Base-by-base conservation (phyloP, 2,797 vertebrate species). In the Ambastaia sidthimunki region DNA sequence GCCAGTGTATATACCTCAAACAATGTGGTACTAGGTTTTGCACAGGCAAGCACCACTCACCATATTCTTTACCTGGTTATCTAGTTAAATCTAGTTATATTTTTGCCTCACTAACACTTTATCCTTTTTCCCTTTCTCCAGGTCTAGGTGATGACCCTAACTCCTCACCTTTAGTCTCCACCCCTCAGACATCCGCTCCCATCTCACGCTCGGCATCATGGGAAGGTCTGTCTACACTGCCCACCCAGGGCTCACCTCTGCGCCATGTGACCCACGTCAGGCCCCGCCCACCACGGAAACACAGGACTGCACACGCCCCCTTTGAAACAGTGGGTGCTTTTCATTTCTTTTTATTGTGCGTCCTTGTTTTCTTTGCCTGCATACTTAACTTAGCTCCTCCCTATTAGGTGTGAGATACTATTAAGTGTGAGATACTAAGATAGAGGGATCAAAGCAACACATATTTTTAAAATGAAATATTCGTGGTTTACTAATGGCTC, bases 241-340 rank as follows among this genome's bases (percentile, higher is more conserved):
- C 96, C 19, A 97, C 96, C 76, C 95, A 97, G 1, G 96, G 96
- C 74, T 93, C 93, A 19, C 96, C 96, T 28, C 88, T 97, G 76
- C 94, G 91, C 69, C 96, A 97, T 13, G 94, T 95, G 87, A 97
- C 96, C 50, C 94, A 96, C 10, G 91, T 94, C 66, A 91, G 96
- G 74, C 96, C 96, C 0, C 93, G 95, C 10, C 95, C 96, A 0
- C 96, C 96, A 0, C 92, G 96, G 71, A 92, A 91, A 18, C 93
- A 95, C 88, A 88, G 93, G 76, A 87, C 92, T 0, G 94, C 86
- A 59, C 93, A 91, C 76, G 85, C 91, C 47, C 87, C 92, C 10
- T 86, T 86, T 54, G 92, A 93, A 78, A 89, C 81, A 0, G 96
- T 96, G 85, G 94, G 94, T 86, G 34, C 23, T 15, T 57, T 54